Base-by-base conservation (phyloP, 2,888 invertebrate genomes). In the Ormyrus pomaceus region DNA sequence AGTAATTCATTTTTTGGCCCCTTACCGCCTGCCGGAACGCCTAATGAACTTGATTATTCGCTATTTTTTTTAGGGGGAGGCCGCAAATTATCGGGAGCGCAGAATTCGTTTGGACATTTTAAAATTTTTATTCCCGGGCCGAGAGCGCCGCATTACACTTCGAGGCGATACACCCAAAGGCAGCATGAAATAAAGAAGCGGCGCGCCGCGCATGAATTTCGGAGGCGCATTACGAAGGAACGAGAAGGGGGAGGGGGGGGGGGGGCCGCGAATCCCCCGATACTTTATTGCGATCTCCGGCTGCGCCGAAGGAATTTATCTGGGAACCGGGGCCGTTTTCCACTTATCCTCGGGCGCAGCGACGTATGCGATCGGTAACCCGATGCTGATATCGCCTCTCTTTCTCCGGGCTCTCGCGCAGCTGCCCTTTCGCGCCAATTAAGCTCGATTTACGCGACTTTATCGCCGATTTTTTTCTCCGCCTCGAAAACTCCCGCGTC, bases 231-330 rank as follows among this genome's bases (percentile, higher is more conserved):
- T 34, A 34, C 34, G 34, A 3, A 4, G 34, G 34, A 34, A 34
- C 34, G 34, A 34, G 34, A 34, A 34, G 34, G 2, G 34, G 34
- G n/a, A n/a, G 34, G 1, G 4, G 34, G 34, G 4, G 4, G 34
- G 4, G 0, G 4, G 34, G 34, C 73, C 64, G 73, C 19, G 73
- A 45, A 76, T 74, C 78, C 75, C 70, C 71, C 79, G 82, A 83
- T 83, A 83, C 82, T 84, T 85, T 84, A 84, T 83, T 82, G 82
- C 76, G 80, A 83, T 83, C 82, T 83, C 81, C 71, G 13, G 11
- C 82, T 82, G 82, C 75, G 74, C 82, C 34, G 34, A 34, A 45
- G 55, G 78, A 80, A 84, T 83, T 84, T 84, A 84, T 84, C 82
- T 81, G 77, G 70, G 72, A 82, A 82, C 73, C 68, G 72, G 73